Evolutionary conservation across 2,797 vertebrate genomes (phyloP), one percentile per base, ranked within the genome.

Genomic region (Meriones psammophilus): DNA sequence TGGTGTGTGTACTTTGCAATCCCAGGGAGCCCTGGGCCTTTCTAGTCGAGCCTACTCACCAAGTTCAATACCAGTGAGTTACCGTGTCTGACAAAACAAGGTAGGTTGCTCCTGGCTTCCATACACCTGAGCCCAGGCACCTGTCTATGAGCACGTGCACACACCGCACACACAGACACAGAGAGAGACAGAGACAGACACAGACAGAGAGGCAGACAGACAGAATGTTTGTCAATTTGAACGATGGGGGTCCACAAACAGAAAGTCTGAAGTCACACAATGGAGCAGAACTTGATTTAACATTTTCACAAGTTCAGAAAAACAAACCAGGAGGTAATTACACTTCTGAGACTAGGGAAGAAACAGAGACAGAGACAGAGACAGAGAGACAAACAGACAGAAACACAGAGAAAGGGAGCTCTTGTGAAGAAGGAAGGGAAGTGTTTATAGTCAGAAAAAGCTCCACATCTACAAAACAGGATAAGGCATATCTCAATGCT

Each of bases 401-500:
- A 60, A 5, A 60, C 15, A 22, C 18, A 62, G 33, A 69, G 58
- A 66, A 24, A 58, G 28, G 74, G 33, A 30, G 9, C 69, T 22
- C 50, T 94, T 94, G 83, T 90, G 42, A 85, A 94, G 96, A 86
- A 93, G n/a, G 95, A 88, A 92, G 39, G 62, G 86, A 94, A 76
- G 46, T 91, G 77, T 97, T 97, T 95, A 84, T 85, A 94, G 86
- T 73, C 60, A 64, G 66, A 96, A 78, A 94, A 85, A 96, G 77
- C 58, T 93, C 81, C n/a, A 81, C 78, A 89, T 76, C 83, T 94
- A 94, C 97, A 97, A 95, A 97, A 91, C 95, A 97, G 64, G 62
- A 93, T 81, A 97, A 92, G 42, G 64, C 94, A 96, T 96, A 91
- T 91, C 77, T 96, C 88, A 86, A 68, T 83, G 87, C 83, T 83